These are phyloP conservation scores for Drosophila kanekoi DNA, from an alignment of 2,888 invertebrate genomes.

Conservation along the genomic window DNA sequence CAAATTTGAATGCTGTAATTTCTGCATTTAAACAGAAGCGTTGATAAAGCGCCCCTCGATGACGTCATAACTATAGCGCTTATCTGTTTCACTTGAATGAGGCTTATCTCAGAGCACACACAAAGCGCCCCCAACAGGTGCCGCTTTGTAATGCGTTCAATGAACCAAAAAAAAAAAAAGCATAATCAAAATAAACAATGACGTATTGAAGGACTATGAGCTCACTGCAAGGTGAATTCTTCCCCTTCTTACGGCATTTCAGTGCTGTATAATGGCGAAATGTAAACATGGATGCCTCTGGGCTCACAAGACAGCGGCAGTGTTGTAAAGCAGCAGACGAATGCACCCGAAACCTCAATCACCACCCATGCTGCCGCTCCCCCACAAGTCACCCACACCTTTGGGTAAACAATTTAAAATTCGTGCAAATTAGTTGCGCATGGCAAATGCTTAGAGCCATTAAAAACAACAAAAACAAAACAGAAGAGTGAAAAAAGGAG, in stretches of 20 bases:
- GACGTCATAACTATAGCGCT: conserved; percentile 40
- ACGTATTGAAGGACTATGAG: conserved; percentile 20
- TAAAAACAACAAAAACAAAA: neutral
- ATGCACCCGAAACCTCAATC: neutral
- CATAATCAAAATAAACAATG: neutral
- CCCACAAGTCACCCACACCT: conserved; percentile 3
- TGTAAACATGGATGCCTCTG: neutral
- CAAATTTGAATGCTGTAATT: conserved; percentile 19
- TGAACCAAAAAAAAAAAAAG: conserved; percentile 38
- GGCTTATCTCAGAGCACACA: conserved; percentile 29
- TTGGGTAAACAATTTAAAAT: conserved; percentile 27
- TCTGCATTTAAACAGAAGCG: conserved; percentile 7
- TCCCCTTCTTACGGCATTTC: conserved; percentile 11
- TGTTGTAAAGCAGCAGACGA: neutral
- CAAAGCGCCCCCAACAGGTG: conserved; percentile 41
- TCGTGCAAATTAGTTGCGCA: conserved; percentile 55
- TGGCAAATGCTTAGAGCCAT: conserved; percentile 22
- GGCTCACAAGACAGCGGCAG: conserved; percentile 2
- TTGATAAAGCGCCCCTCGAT: conserved; percentile 13
- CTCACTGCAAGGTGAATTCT: conserved; percentile 22
- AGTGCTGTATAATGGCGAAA: conserved; percentile 21
- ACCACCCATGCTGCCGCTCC: neutral
- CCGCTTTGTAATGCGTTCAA: conserved; percentile 48
- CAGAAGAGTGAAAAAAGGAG: conserved; percentile 10
- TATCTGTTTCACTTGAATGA: conserved; percentile 38